Evolutionary conservation across 2,113 vertebrate genomes (phyloP).

Genomic region (Laticauda laticaudata): DNA sequence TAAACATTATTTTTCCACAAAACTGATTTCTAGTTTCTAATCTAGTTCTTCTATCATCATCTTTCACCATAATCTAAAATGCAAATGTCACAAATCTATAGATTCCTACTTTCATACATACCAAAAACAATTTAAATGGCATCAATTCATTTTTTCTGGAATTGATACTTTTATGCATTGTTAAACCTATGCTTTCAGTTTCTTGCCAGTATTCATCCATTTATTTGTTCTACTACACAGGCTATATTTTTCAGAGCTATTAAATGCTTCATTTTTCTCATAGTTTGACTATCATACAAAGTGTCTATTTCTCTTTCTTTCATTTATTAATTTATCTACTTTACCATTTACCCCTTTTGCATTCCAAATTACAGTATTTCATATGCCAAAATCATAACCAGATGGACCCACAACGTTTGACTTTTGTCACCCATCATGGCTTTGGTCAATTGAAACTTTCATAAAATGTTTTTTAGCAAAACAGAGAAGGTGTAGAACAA

Average conservation of each 20-base stretch:
- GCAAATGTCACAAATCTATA: not conserved
- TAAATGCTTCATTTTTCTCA: not conserved
- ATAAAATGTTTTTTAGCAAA: not conserved
- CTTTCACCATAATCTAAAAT: not conserved
- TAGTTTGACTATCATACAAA: not conserved
- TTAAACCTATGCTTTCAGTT: not conserved
- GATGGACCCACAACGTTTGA: not conserved
- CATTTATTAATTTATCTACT: not conserved
- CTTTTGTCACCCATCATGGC: not conserved
- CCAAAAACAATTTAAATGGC: not conserved
- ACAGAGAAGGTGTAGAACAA: not conserved
- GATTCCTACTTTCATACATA: not conserved
- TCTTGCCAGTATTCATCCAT: not conserved
- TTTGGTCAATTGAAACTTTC: not conserved
- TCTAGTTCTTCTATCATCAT: not conserved
- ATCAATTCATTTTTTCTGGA: not conserved
- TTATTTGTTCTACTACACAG: not conserved
- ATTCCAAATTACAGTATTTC: not conserved
- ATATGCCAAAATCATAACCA: not conserved
- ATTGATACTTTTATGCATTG: not conserved
- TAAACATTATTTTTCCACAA: not conserved
- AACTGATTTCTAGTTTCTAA: not conserved
- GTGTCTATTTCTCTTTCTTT: not conserved
- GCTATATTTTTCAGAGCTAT: not conserved
- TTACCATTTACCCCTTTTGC: not conserved